Base-by-base conservation (phyloP, 2,888 invertebrate genomes). In the Ptycholaimellus sp. region DNA sequence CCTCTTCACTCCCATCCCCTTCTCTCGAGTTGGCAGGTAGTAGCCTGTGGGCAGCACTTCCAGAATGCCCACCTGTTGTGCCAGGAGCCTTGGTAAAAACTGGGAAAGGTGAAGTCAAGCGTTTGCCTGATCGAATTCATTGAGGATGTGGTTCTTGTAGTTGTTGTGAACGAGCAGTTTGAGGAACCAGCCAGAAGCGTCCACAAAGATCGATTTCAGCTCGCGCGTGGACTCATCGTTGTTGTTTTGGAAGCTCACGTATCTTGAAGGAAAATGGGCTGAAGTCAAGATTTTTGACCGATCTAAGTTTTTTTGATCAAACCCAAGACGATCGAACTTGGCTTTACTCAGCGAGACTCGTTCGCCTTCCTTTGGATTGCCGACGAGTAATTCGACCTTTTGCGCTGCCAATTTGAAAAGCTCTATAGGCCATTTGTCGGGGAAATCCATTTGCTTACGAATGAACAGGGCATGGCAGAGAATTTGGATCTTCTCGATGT, bases 161-260 rank as follows among this genome's bases (percentile, higher is more conserved):
- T 81, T 79, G 49, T 73, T 74, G 44, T 80, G 75, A 6, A 87
- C 66, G 45, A 76, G 70, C 27, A 90, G 64, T 59, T 83, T 83
- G 1, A 87, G 69, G 56, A 76, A 76, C 14, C 20, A 20, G 3
- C 36, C 36, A 2, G 11, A 13, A 11, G 30, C 17, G 21, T 36
- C 36, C 11, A 33, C 20, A 5, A 22, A 20, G 9, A 33, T 17
- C 6, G 20, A 30, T 19, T 36, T 30, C 2, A 36, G 30, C 25
- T 19, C 21, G 18, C 30, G 11, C 3, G n/a, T n/a, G n/a, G n/a
- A 7, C 18, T 31, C 18, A 18, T 31, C 18, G 5, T n/a, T n/a
- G 6, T 18, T 11, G 16, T 31, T 17, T 11, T 4, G 4, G n/a
- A 39, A 38, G 18, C 16, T 39, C 13, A 21, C 29, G 7, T 9